Conservation (phyloP, 2,888 invertebrate genomes). For the Chesias legatella region DNA sequence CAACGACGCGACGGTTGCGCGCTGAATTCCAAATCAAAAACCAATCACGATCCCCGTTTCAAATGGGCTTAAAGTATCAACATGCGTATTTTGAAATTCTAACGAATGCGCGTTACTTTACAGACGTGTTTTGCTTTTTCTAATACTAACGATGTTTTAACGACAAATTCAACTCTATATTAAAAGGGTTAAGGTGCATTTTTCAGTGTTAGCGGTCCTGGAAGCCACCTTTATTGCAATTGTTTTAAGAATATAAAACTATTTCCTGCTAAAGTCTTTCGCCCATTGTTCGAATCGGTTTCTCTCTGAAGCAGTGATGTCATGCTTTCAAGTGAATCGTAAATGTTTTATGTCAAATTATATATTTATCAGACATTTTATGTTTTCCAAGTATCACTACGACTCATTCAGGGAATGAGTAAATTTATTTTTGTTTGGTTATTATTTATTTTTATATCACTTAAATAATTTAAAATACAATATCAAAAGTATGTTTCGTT, state of each 20-base stretch:
- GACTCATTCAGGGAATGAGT: neutral
- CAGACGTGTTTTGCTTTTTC: conserved; percentile 47
- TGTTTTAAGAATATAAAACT: conserved; percentile 70
- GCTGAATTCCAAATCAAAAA: conserved; percentile 71
- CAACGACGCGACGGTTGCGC: conserved; percentile 58
- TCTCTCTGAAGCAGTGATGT: conserved; percentile 64
- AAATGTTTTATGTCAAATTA: conserved; percentile 30
- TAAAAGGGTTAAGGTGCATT: conserved; percentile 23
- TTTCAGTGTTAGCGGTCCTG: conserved; percentile 26
- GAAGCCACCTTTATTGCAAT: conserved; percentile 56
- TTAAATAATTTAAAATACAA: no score
- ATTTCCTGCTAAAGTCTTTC: conserved; percentile 73
- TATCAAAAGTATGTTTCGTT: no score
- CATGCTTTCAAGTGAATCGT: conserved; percentile 50
- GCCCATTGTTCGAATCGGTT: conserved; percentile 56
- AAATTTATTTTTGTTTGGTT: no score
- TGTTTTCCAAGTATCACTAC: neutral
- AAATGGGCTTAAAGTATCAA: conserved; percentile 56
- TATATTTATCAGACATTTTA: neutral
- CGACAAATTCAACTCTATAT: conserved; percentile 30
- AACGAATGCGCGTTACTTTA: conserved; percentile 58
- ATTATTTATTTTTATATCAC: no score
- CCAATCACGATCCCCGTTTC: conserved; percentile 60
- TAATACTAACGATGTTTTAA: conserved; percentile 16
- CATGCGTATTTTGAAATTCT: conserved; percentile 58